Conservation (phyloP, 2,888 invertebrate genomes). For the Corbicula japonica region DNA sequence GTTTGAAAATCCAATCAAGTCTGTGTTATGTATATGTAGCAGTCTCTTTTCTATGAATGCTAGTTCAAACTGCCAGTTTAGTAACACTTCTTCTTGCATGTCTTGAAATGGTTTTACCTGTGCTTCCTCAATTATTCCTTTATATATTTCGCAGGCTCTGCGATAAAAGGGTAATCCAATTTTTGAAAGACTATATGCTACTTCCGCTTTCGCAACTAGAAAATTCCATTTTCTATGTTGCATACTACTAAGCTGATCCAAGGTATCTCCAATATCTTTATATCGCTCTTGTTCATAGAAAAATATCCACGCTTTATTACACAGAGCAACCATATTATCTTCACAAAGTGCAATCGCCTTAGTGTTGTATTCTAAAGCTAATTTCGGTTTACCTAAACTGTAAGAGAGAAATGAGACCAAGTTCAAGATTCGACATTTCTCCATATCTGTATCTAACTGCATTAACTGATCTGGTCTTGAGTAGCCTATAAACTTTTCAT, state of each 20-base stretch:
- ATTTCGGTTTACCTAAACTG: slow-evolving; percentile 16
- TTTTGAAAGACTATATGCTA: slow-evolving; percentile 33
- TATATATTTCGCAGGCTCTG: slow-evolving; percentile 17
- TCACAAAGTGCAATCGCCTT: neutral
- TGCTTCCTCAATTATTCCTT: slow-evolving; percentile 18
- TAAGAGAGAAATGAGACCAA: slow-evolving; percentile 36
- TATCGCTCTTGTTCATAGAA: slow-evolving; percentile 10
- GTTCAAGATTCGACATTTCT: slow-evolving; percentile 26
- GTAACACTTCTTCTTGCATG: neutral
- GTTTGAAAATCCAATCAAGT: slow-evolving; percentile 2
- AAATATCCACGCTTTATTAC: slow-evolving; percentile 29
- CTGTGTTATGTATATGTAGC: slow-evolving; percentile 22
- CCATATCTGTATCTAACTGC: slow-evolving; percentile 24
- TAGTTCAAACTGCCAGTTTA: slow-evolving; percentile 44
- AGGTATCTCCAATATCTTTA: neutral
- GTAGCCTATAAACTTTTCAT: neutral
- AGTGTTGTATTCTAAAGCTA: slow-evolving; percentile 19
- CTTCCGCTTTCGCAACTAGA: slow-evolving; percentile 41
- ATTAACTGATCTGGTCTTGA: neutral
- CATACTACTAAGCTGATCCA: slow-evolving; percentile 6
- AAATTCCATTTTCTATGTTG: neutral
- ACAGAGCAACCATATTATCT: slow-evolving; percentile 26
- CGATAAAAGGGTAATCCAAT: slow-evolving; percentile 26
- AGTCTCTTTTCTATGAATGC: slow-evolving; percentile 30
- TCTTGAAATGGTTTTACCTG: too few species aligned